Evolutionary conservation across 2,888 invertebrate species (phyloP).

Genomic region (Phymatocera aterrima): DNA sequence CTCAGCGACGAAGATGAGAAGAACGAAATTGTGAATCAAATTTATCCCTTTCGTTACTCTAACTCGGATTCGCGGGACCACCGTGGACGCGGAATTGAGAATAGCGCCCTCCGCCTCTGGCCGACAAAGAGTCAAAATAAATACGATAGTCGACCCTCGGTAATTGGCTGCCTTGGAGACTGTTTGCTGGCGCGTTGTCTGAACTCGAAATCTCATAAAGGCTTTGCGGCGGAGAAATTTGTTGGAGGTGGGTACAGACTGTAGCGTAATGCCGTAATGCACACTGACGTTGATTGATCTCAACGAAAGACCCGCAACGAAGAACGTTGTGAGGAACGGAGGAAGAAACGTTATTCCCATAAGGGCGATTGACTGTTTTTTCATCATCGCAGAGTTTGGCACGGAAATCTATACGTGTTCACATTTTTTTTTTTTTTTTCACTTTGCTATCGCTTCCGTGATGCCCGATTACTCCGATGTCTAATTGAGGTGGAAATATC

Average conservation of each 20-base stretch:
- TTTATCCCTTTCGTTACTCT: neutral
- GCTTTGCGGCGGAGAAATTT: neutral
- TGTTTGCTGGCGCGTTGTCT: constrained; percentile 16
- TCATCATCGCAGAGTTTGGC: neutral
- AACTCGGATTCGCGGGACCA: neutral
- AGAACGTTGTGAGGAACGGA: neutral
- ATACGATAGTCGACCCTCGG: constrained; percentile 28
- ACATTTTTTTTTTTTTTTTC: neutral
- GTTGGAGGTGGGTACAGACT: neutral
- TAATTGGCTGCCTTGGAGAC: constrained; percentile 19
- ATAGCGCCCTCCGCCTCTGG: neutral
- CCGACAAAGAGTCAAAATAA: constrained; percentile 1
- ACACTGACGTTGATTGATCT: constrained; percentile 8
- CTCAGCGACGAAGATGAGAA: neutral
- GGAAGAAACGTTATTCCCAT: neutral
- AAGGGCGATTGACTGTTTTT: neutral
- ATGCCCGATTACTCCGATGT: neutral
- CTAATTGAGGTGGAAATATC: neutral
- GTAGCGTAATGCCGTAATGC: neutral
- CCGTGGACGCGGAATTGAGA: neutral
- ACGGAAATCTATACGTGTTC: too few species aligned
- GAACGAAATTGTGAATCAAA: neutral
- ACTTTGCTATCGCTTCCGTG: neutral
- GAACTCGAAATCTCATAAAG: constrained; percentile 19
- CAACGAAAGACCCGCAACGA: neutral